Base-by-base conservation (phyloP, 2,113 vertebrate species). In the Atherinomorus stipes region DNA sequence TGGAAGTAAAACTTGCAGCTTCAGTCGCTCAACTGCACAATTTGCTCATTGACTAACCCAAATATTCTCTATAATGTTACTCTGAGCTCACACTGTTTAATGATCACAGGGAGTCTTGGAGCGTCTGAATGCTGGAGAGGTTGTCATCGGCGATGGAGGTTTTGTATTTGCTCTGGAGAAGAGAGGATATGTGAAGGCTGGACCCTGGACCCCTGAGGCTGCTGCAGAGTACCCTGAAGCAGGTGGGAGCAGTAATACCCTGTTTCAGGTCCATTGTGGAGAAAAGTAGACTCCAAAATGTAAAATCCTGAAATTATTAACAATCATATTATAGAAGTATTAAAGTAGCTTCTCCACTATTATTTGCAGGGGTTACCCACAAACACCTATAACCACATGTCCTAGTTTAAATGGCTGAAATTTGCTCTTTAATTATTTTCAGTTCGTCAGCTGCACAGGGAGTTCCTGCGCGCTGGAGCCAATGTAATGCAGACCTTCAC, bases 161-260 rank as follows among this genome's bases (percentile, higher is more conserved):
- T 99, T 99, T 81, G 97, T 99, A 79, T 94, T 99, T 75, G 96
- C 97, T 4, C 94, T 99, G 88, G 98, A 99, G 92, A 99, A 98
- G 85, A 94, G 98, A 62, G 98, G 98, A 47, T 99, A 98, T 0
- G 98, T 99, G 34, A 99, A 98, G 90, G 98, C 98, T 2, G 98
- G 98, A 1, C 98, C 98, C 40, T 99, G 98, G 98, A 99, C 98
- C 38, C 98, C 96, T 0, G 97, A 99, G 81, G 96, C 98, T 1
- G 83, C 96, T 0, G 94, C 95, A 37, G 97, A 99, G 86, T 76
- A 98, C 75, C 97, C 98, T 1, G 97, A 99, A 90, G 96, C 98
- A 87, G 98, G 98, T 98, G 66, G 85, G 93, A 88, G 15, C 1
- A 62, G 0, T 31, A 49, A 18, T 19, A 40, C 4, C 25, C 21